Percentiles rank a stretch among this genome's conserved stretches.
Evolutionary conservation across 2,113 vertebrate species (phyloP).

Genomic region (Atractosteus spatula): DNA sequence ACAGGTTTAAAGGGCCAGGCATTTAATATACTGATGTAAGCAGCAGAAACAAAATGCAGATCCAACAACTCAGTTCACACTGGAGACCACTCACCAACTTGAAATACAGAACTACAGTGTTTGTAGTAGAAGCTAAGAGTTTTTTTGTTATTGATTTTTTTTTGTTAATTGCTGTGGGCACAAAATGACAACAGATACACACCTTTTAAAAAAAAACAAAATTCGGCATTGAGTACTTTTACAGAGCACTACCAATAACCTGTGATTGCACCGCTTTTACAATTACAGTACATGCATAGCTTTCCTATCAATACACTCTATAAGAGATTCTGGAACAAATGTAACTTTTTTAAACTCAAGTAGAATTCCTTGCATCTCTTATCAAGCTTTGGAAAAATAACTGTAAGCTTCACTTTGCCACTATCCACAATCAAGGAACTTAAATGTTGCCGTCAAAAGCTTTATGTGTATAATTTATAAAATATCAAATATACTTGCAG

Average conservation of each 20-base stretch:
- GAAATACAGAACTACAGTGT: constrained; percentile 68
- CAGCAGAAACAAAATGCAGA: constrained; percentile 53
- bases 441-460: constrained; percentile 28
- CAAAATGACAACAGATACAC: constrained; percentile 70
- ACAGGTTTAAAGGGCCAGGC: constrained; percentile 39
- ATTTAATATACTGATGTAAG: constrained; percentile 36
- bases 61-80: constrained; percentile 67
- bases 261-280: constrained; percentile 70
- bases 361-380: constrained; percentile 51
- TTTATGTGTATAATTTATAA: constrained; percentile 64
- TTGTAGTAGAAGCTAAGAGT: constrained; percentile 70
- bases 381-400: constrained; percentile 48
- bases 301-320: constrained; percentile 67
- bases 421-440: constrained; percentile 37
- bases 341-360: constrained; percentile 49
- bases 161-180: constrained; percentile 61
- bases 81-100: constrained; percentile 61
- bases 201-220: constrained; percentile 44
- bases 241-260: constrained; percentile 75
- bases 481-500: constrained; percentile 79
- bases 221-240: constrained; percentile 72
- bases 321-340: constrained; percentile 56
- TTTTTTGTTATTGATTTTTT: neutral
- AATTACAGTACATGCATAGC: constrained; percentile 76
- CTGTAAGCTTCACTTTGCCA: constrained; percentile 45